phyloP scores from a whole-genome alignment of 2,888 invertebrate genomes.

The Sympetrum striolatum region DNA sequence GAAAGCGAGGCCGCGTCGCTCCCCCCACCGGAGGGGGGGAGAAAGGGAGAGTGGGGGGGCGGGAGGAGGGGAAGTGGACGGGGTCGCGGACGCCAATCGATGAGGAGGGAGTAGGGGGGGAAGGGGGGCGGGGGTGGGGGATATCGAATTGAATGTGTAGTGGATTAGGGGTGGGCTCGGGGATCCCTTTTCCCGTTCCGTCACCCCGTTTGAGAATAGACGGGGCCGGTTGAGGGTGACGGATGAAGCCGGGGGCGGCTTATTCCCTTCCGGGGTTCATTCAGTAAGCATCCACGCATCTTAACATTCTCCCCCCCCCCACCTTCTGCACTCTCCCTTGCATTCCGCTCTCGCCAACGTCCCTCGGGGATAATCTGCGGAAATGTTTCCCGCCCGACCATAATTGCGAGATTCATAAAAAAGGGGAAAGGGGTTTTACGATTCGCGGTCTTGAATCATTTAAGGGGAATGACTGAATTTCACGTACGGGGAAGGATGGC shows the following conservation, averaged over 20 bases:
- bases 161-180: constrained; percentile 22
- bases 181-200: not conserved
- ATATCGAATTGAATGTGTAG: constrained; percentile 37
- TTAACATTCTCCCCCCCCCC: not conserved
- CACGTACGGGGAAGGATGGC: no score
- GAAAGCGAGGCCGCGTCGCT: constrained; percentile 39
- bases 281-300: not conserved
- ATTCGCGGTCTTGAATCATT: no score
- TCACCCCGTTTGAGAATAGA: constrained; percentile 15
- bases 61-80: not conserved
- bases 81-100: not conserved
- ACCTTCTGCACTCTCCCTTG: not conserved
- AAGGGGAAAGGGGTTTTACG: not conserved
- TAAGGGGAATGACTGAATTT: no score
- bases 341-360: not conserved
- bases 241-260: not conserved
- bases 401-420: not conserved
- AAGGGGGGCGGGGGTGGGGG: not conserved
- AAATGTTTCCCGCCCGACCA: not conserved
- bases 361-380: not conserved
- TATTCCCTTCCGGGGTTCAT: not conserved
- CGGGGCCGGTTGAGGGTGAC: constrained; percentile 2
- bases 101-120: not conserved
- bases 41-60: constrained; percentile 21
- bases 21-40: not conserved